Evolutionary conservation across 1,140 invertebrate species (phyloP), one percentile per base, ranked within the genome.

Genomic region (Temnothorax longispinosus): DNA sequence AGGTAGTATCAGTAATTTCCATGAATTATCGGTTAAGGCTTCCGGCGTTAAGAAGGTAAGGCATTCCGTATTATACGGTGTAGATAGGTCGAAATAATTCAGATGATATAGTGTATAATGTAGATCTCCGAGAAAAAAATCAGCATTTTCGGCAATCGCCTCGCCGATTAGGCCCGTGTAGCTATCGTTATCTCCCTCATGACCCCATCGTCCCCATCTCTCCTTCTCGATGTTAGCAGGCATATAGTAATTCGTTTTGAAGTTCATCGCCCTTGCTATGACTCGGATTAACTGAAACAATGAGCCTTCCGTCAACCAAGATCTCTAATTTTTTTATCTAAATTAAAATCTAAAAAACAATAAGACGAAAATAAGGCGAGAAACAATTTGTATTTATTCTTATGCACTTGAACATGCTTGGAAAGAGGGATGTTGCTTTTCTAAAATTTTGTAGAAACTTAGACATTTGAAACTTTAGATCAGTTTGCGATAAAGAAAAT

Each of bases 31-130:
- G 27, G 96, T 96, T 38, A 97, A 94, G 38, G 97, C 96, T 95
- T 98, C 97, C 1, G 98, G 97, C 7, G 98, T 98, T 3, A 98
- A 92, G 91, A 98, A 98, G 1, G 98, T 98, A 67, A 98, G 96
- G 91, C 98, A 98, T 92, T 98, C 97, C 0, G 97, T 97, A 71
- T 97, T 97, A 75, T 98, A 98, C 0, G 98, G 97, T 60, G 96
- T 96, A n/a, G 97, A 97, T 41, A 98, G 94, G 92, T 98, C 98
- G 71, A 98, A 96, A 18, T 97, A 93, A 76, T 97, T 95, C 50
- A 97, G 92, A 91, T 98, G 96, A 76, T 96, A 96, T 11, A 96
- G 95, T 1, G 96, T 97, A 82, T 98, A 97, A 90, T 98, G 97
- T 52, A 98, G 95, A 94, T 98, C 97, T 0, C 97, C 98, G 8